A percentile compares a stretch with the other conserved stretches of the same genome.
Evolutionary conservation across 2,888 invertebrate genomes (phyloP).

Genomic region (Thera britannica): DNA sequence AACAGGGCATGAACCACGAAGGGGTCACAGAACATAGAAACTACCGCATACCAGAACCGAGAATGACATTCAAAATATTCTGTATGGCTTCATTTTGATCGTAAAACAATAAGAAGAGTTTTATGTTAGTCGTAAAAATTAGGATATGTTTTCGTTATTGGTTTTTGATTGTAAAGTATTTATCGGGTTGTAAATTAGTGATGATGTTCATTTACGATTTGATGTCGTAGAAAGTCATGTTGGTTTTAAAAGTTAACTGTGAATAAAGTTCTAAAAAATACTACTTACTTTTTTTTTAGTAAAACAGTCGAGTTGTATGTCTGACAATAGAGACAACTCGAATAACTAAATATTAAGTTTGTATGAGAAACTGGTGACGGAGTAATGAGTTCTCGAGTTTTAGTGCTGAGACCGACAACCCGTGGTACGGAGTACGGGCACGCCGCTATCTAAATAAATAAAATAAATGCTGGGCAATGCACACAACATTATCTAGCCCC

Average conservation of each 20-base stretch:
- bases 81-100: conserved; percentile 43
- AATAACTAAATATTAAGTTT: too few relatives aligned
- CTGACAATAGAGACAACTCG: too few relatives aligned
- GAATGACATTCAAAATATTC: conserved; percentile 33
- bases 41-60: conserved; percentile 15
- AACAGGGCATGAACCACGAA: background rate
- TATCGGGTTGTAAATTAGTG: conserved; percentile 31
- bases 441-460: too few relatives aligned
- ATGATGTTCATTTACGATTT: conserved; percentile 36
- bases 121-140: conserved; percentile 44
- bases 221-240: conserved; percentile 11
- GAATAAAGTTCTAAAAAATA: background rate
- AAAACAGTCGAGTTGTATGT: too few relatives aligned
- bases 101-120: conserved; percentile 46
- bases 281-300: background rate
- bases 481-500: too few relatives aligned
- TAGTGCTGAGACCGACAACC: too few relatives aligned
- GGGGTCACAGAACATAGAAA: background rate
- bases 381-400: too few relatives aligned
- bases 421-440: too few relatives aligned
- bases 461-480: too few relatives aligned
- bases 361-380: too few relatives aligned
- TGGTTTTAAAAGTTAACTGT: conserved; percentile 3
- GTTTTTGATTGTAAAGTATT: conserved; percentile 38
- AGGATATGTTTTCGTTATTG: conserved; percentile 42